Base-by-base conservation (phyloP, 2,113 vertebrate species). In the Austrofundulus limnaeus region DNA sequence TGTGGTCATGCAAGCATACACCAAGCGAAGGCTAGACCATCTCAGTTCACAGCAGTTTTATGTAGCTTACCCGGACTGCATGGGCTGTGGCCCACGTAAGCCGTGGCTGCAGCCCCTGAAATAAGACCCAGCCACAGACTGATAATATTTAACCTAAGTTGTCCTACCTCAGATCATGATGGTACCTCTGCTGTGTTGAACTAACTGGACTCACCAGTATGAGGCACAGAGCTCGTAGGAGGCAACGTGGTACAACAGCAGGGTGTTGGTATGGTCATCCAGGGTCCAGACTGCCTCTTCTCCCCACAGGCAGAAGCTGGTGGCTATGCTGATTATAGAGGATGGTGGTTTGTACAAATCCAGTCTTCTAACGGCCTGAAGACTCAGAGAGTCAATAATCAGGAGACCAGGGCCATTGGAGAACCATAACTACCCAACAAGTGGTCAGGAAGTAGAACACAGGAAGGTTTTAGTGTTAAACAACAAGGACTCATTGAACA, bases 281-380 rank as follows among this genome's bases (percentile, higher is more conserved):
- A 99, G 87, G 13, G 92, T 96, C 96, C 96, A 99, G 8, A 95
- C 88, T 0, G 94, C 92, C 85, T 99, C 97, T 72, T 98, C 95
- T 0, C 94, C 95, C 4, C 90, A 88, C 50, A 94, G 92, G 61
- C 94, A 91, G 0, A 93, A 91, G 78, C 90, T 91, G 55, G 92
- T 91, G 11, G 83, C 83, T 13, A 99, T 85, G 4, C 94, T 94
- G 0, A 87, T 41, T 19, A 98, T 75, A 0, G 66, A 12, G 0
- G 96, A 96, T 0, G 96, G 95, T 0, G 91, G 77, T 0, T 14
- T 21, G 56, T 94, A 99, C 21, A 95, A 92, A 31, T 99, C 97
- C 55, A 99, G 88, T 42, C 97, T 90, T 19, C 86, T 80, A 66
- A 91, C 72, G 15, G 96, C 93, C 43, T 91, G 87, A 78, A 98